A percentile compares a stretch with the other conserved stretches of the same genome.
These are phyloP conservation scores for Zaprionus ghesquierei DNA, from an alignment of 1,140 invertebrate genomes.

Conservation along the genomic window DNA sequence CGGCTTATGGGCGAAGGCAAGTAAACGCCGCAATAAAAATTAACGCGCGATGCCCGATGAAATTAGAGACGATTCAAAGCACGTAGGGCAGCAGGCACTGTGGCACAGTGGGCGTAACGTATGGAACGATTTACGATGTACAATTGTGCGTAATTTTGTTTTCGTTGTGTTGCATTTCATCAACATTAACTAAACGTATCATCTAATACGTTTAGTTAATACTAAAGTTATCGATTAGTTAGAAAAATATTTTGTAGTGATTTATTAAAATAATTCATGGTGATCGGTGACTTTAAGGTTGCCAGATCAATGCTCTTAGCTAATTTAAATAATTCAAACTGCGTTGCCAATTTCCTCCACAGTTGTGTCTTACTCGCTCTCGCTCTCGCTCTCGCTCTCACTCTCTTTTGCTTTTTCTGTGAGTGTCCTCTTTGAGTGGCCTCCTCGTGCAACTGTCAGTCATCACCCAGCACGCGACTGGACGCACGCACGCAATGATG, in stretches of 20 bases:
- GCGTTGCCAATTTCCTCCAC: neutral
- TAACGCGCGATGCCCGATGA: conserved; percentile 35
- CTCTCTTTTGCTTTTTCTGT: neutral
- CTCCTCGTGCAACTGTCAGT: neutral
- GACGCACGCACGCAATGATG: conserved; percentile 20
- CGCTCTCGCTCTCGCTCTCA: no score
- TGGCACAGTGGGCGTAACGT: neutral
- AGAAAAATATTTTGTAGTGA: neutral
- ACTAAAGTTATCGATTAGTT: neutral
- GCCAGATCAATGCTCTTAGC: neutral
- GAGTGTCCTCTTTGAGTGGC: neutral
- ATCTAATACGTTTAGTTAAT: no score
- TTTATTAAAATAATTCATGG: neutral
- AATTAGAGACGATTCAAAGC: conserved; percentile 53
- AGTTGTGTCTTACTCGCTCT: neutral
- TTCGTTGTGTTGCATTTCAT: neutral
- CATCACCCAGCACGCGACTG: conserved; percentile 23
- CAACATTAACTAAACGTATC: neutral
- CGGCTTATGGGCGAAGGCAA: conserved; percentile 35
- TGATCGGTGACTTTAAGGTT: neutral
- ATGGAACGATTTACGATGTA: neutral
- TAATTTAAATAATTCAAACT: neutral
- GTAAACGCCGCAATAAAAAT: conserved; percentile 71
- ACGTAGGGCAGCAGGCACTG: conserved; percentile 9
- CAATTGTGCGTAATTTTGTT: neutral